Conservation (phyloP, 2,888 invertebrate species). For the Harpalus rufipes region DNA sequence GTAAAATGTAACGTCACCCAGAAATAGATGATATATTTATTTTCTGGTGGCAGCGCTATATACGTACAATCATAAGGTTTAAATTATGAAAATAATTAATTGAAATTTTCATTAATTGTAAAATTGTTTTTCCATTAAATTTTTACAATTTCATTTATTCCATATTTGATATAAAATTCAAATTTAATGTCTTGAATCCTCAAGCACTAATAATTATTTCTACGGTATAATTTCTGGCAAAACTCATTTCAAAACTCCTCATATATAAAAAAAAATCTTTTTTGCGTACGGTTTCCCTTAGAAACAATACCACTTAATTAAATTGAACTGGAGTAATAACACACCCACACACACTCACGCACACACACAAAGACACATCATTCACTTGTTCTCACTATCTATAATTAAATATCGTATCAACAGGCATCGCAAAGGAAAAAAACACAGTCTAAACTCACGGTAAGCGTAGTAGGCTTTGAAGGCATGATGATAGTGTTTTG, state of each 20-base stretch:
- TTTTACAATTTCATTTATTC: background rate
- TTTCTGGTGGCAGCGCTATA: too few species aligned
- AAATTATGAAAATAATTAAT: too few species aligned
- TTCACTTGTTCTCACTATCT: constrained; percentile 43
- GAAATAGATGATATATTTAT: too few species aligned
- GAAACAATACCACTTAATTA: constrained; percentile 57
- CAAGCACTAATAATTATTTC: too few species aligned
- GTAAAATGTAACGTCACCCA: too few species aligned
- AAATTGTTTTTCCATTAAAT: background rate
- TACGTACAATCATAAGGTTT: too few species aligned
- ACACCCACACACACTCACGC: background rate
- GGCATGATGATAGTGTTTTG: constrained; percentile 11
- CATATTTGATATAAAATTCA: too few species aligned
- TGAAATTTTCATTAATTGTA: background rate
- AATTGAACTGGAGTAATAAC: constrained; percentile 58
- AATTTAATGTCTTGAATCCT: too few species aligned
- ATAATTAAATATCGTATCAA: constrained; percentile 38
- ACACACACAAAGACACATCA: constrained; percentile 16
- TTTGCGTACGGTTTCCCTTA: constrained; percentile 4
- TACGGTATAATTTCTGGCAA: too few species aligned
- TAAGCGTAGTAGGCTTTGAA: constrained; percentile 13
- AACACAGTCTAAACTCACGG: constrained; percentile 21
- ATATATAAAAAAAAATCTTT: background rate
- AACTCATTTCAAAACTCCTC: too few species aligned
- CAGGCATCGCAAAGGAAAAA: constrained; percentile 5